Conservation (phyloP, 2,888 invertebrate genomes). For the Brachyptera risi region DNA sequence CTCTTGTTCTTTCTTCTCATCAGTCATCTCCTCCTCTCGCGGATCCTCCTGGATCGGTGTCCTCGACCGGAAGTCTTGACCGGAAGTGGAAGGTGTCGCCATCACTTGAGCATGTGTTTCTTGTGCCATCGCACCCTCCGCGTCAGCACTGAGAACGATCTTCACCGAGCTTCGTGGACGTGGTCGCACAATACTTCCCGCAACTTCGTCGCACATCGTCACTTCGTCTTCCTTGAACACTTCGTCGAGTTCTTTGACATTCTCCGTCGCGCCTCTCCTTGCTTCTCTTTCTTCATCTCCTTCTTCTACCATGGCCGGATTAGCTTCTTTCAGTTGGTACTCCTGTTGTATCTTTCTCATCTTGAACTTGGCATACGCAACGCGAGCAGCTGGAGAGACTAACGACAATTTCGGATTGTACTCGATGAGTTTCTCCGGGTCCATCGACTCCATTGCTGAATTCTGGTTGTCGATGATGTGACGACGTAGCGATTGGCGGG, state of each 20-base stretch:
- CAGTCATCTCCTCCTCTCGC: conserved; percentile 47
- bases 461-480: conserved; percentile 65
- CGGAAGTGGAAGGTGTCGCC: conserved; percentile 26
- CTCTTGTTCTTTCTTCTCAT: not conserved
- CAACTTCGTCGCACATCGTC: not conserved
- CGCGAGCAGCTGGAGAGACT: conserved; percentile 71
- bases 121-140: conserved; percentile 13
- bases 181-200: conserved; percentile 33
- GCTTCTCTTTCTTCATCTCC: conserved; percentile 20
- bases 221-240: not conserved
- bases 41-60: conserved; percentile 58
- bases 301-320: conserved; percentile 20
- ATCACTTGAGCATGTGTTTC: conserved; percentile 22
- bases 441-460: conserved; percentile 59
- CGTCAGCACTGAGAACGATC: conserved; percentile 18
- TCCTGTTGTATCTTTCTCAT: conserved; percentile 63
- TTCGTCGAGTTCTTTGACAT: not conserved
- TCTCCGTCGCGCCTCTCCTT: conserved; percentile 15
- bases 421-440: conserved; percentile 70
- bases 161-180: conserved; percentile 30
- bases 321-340: conserved; percentile 40
- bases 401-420: conserved; percentile 75
- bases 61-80: conserved; percentile 48
- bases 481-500: conserved; percentile 66
- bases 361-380: conserved; percentile 87